Evolutionary conservation across 2,797 vertebrate genomes (phyloP), one percentile per base, ranked within the genome.

Genomic region (Falco berigora): DNA sequence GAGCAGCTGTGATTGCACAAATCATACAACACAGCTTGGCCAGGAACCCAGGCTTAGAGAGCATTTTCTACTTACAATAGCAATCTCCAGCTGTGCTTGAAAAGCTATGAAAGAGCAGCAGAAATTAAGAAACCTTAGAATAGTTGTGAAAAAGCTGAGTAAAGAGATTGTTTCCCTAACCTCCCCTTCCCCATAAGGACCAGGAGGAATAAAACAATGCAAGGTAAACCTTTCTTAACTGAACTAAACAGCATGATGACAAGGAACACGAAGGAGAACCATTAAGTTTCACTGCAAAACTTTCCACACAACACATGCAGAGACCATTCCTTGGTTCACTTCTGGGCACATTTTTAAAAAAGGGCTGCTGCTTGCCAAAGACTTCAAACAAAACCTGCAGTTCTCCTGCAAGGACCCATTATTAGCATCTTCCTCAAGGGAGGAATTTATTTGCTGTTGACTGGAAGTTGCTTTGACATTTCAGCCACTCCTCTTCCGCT

Each of bases 21-120:
- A 81, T 76, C 36, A 63, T 46, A 40, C 36, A 82, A 18, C 74
- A 42, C 44, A 63, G 56, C 58, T 85, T 94, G 88, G 90, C 74
- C 46, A 55, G 80, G 58, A 93, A 90, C 56, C 19, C 47, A 71
- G 53, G 63, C 66, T 78, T 67, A 67, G 44, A 69, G 71, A 94
- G 88, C 52, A 77, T 94, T 91, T 94, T 93, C 83, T 82, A 50
- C 38, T 75, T 75, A 83, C 18, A 89, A 91, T 76, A 94, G 88
- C 56, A 79, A 59, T 52, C 74, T 52, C 74, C 88, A 96, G 52
- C 75, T 89, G 61, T 80, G 86, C 68, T 85, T 77, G 69, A 75
- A 94, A 77, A 90, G 61, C 53, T 73, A 76, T 0, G 4, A 62
- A 94, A 94, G 73, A 86, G 32, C 55, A 82, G 28, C 22, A 92